Percentiles rank a stretch among this genome's conserved stretches.
Conservation (phyloP, 2,888 invertebrate species). For the Cecidostiba fungosa region DNA sequence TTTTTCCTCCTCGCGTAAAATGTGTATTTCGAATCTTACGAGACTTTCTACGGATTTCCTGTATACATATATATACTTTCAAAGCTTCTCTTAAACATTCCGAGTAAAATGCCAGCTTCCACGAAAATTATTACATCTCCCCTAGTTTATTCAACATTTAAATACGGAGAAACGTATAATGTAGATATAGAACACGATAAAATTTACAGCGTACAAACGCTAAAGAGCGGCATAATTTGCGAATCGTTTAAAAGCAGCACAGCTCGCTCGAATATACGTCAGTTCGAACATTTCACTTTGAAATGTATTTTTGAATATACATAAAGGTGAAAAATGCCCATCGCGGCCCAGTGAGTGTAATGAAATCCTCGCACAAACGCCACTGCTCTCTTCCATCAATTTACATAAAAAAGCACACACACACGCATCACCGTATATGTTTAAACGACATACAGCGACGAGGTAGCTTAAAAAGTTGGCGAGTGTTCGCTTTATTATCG, state of each 20-base stretch:
- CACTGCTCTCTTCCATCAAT: neutral
- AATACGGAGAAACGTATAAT: neutral
- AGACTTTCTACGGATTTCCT: neutral
- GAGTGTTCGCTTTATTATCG: constrained; percentile 28
- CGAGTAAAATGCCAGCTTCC: too few relatives aligned
- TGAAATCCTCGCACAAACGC: constrained; percentile 1
- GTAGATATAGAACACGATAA: too few relatives aligned
- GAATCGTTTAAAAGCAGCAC: neutral
- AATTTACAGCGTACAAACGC: too few relatives aligned
- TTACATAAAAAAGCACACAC: neutral
- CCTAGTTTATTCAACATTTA: neutral
- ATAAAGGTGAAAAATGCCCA: neutral
- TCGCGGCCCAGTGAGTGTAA: neutral
- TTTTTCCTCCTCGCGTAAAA: neutral
- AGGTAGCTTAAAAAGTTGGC: neutral
- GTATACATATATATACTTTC: neutral
- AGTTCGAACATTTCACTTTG: neutral
- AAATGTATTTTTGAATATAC: constrained; percentile 10
- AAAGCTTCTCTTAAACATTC: too few relatives aligned
- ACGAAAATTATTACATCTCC: too few relatives aligned
- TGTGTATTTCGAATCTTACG: neutral
- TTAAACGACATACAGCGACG: neutral
- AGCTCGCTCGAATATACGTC: neutral
- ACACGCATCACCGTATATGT: neutral
- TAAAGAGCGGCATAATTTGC: neutral